Evolutionary conservation across 2,113 vertebrate genomes (phyloP).

Genomic region (Ramphastos sulfuratus): DNA sequence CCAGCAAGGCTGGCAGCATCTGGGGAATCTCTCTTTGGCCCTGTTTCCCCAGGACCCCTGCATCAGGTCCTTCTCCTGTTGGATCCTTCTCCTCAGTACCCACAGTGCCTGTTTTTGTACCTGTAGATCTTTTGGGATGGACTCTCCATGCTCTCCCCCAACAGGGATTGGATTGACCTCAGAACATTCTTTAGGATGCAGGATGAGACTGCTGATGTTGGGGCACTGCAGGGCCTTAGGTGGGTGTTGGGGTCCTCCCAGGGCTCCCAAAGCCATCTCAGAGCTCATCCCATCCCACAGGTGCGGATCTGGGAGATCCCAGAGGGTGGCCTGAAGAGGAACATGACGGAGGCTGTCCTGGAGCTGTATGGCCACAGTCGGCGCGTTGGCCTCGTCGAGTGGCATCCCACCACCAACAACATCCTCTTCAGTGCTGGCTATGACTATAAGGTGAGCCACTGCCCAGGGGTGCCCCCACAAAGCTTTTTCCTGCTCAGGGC

Average conservation of each 20-base stretch:
- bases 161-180: fast-evolving
- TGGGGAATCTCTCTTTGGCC: too few relatives aligned
- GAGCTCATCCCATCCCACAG: constrained; percentile 14
- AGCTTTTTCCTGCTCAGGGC: fast-evolving
- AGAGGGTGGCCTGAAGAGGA: constrained; percentile 87
- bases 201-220: background rate
- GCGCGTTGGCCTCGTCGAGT: constrained; percentile 92
- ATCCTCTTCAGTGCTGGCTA: constrained; percentile 97
- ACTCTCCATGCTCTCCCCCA: background rate
- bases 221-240: fast-evolving
- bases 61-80: background rate
- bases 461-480: fast-evolving
- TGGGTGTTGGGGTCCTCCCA: fast-evolving
- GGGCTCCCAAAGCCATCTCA: background rate
- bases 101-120: too few relatives aligned
- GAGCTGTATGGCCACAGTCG: constrained; percentile 96
- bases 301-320: constrained; percentile 98
- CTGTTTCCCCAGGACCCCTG: background rate
- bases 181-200: background rate
- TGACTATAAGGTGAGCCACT: constrained; percentile 90
- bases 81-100: background rate
- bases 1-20: background rate
- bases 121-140: background rate
- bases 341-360: constrained; percentile 91
- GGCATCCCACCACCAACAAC: constrained; percentile 96